These are phyloP conservation scores for Mormyrops attenuatus DNA, from an alignment of 2,797 vertebrate species.

Conservation along the genomic window DNA sequence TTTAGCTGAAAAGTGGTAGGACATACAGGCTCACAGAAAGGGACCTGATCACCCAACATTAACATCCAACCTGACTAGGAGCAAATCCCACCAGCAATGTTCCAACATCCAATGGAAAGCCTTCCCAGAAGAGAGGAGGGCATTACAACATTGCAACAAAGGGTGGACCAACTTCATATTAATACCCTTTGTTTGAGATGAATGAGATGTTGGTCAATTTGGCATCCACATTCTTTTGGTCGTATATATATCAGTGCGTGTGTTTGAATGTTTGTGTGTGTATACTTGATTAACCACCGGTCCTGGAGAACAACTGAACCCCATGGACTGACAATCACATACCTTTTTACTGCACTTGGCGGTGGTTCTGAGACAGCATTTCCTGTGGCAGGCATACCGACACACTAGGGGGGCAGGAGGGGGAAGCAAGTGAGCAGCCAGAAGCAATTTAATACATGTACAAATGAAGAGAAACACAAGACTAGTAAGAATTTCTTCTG, in stretches of 20 bases:
- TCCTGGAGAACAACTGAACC: neutral
- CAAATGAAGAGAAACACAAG: neutral
- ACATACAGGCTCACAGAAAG: too few relatives aligned
- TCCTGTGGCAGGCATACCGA: conserved; percentile 94
- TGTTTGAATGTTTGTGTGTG: neutral
- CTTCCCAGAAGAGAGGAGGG: neutral
- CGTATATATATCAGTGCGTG: neutral
- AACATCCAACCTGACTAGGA: neutral
- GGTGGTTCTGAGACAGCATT: conserved; percentile 88
- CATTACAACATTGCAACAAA: neutral
- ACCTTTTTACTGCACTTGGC: conserved; percentile 96
- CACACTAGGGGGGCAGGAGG: conserved; percentile 73
- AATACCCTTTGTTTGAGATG: neutral
- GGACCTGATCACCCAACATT: too few relatives aligned
- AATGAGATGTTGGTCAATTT: neutral
- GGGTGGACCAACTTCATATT: neutral
- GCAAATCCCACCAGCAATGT: neutral
- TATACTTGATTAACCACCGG: neutral
- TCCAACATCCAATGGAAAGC: neutral
- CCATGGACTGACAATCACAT: conserved; percentile 34
- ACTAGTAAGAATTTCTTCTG: neutral
- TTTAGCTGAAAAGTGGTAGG: too few relatives aligned
- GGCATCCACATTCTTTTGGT: neutral
- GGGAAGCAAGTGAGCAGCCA: neutral
- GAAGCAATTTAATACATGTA: neutral